Conservation (phyloP, 2,113 vertebrate species). For the Dicentrarchus labrax region DNA sequence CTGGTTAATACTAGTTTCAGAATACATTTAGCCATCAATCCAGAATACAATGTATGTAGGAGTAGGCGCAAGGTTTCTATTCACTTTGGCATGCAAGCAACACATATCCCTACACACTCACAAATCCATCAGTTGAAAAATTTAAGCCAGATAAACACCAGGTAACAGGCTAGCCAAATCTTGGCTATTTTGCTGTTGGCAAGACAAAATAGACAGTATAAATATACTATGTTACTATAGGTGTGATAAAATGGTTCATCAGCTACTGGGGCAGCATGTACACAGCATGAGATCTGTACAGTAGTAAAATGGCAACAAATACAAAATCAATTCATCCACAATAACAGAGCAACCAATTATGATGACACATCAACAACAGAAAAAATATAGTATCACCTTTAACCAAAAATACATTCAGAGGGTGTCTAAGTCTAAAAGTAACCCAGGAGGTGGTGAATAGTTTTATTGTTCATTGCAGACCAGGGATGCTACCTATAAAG, state of each 20-base stretch:
- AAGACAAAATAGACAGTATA: constrained; percentile 18
- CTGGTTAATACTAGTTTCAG: constrained; percentile 2
- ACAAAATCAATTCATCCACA: constrained; percentile 29
- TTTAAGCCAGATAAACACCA: constrained; percentile 35
- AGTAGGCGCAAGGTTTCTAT: background rate
- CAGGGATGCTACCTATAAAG: constrained; percentile 44
- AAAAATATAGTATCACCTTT: background rate
- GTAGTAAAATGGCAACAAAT: background rate
- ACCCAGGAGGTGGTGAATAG: background rate
- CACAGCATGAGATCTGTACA: constrained; percentile 9
- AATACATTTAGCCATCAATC: background rate
- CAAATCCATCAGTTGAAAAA: constrained; percentile 27
- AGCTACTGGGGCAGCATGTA: constrained; percentile 19
- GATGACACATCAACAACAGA: background rate
- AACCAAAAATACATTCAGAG: background rate
- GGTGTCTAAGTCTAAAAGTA: background rate
- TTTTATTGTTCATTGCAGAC: constrained; percentile 32
- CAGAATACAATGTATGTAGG: constrained; percentile 8
- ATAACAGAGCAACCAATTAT: constrained; percentile 2
- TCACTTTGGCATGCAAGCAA: constrained; percentile 14
- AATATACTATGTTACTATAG: constrained; percentile 27
- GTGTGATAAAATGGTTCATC: constrained; percentile 33
- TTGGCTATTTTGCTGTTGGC: constrained; percentile 20
- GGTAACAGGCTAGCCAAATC: constrained; percentile 16
- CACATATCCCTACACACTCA: constrained; percentile 18